Conservation (phyloP, 2,888 invertebrate genomes). For the Drosophila nigricruria region DNA sequence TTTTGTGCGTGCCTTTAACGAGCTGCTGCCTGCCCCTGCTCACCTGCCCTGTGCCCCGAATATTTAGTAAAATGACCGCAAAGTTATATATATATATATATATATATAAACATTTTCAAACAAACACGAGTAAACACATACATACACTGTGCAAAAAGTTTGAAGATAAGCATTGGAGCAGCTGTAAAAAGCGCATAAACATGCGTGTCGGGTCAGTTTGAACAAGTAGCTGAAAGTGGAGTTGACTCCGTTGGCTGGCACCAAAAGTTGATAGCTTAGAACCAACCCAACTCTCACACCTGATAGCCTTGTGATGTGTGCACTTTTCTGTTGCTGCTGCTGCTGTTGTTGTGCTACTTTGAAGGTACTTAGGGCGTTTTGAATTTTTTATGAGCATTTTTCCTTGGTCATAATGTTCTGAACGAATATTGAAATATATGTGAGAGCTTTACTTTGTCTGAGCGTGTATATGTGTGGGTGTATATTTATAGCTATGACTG, state of each 20-base stretch:
- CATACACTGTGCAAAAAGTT: conserved; percentile 12
- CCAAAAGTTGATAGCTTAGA: conserved; percentile 20
- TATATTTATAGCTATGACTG: background rate
- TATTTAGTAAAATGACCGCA: conserved; percentile 78
- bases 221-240: conserved; percentile 38
- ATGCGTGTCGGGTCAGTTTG: conserved; percentile 70
- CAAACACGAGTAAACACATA: conserved; percentile 30
- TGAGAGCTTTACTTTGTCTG: conserved; percentile 31
- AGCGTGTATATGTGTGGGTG: background rate
- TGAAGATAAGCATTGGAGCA: conserved; percentile 69
- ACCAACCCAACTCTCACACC: background rate
- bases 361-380: conserved; percentile 74
- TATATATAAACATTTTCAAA: conserved; percentile 70
- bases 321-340: conserved; percentile 44
- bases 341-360: conserved; percentile 62
- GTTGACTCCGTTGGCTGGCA: conserved; percentile 15
- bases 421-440: conserved; percentile 77
- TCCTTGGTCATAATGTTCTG: conserved; percentile 62
- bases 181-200: conserved; percentile 77
- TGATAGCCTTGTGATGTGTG: conserved; percentile 46
- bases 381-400: conserved; percentile 77
- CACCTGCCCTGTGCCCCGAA: conserved; percentile 27
- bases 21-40: conserved; percentile 11
- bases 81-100: conserved; percentile 57
- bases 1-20: conserved; percentile 50